Base-by-base conservation (phyloP, 2,888 invertebrate species). In the Cryptus armator region DNA sequence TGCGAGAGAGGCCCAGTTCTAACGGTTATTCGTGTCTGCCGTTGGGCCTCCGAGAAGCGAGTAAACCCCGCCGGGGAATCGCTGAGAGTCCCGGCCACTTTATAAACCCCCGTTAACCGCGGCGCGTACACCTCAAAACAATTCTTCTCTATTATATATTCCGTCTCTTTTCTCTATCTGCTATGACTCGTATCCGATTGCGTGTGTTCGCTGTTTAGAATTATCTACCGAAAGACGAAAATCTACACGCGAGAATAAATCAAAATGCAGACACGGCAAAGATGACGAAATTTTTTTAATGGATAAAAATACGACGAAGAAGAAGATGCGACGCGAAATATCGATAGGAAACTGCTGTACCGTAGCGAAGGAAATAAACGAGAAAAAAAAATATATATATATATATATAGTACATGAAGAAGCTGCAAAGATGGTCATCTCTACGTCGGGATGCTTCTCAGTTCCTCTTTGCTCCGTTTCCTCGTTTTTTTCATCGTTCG, bases 11-110 rank as follows among this genome's bases (percentile, higher is more conserved):
- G 78, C 71, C 77, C 66, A 76, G 64, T 46, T 77, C 44, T 83
- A 83, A 83, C 83, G 83, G 83, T 78, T 78, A 67, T 77, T 77
- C 77, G 77, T 66, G 53, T 44, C 77, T 67, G 77, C 56, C 67
- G 76, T 46, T 59, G 77, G 77, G 68, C 67, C 16, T 19, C 16
- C n/a, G 77, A 43, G 77, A 67, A 77, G 53, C 77, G 67, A 87
- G 85, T 72, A 74, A 74, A 81, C 74, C 77, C 76, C 78, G 77
- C 77, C 79, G 81, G 82, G 81, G 86, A 68, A 44, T 82, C 82
- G 62, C 62, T 2, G 32, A 32, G 59, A 59, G 59, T 59, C 14
- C 79, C 72, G 79, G 77, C 59, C 59, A 59, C 59, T 59, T 24
- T 59, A 59, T 59, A 75, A 87, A 87, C 66, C 74, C 78, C 79